Conservation (phyloP, 1,140 invertebrate genomes). For the Choristoneura fumiferana region DNA sequence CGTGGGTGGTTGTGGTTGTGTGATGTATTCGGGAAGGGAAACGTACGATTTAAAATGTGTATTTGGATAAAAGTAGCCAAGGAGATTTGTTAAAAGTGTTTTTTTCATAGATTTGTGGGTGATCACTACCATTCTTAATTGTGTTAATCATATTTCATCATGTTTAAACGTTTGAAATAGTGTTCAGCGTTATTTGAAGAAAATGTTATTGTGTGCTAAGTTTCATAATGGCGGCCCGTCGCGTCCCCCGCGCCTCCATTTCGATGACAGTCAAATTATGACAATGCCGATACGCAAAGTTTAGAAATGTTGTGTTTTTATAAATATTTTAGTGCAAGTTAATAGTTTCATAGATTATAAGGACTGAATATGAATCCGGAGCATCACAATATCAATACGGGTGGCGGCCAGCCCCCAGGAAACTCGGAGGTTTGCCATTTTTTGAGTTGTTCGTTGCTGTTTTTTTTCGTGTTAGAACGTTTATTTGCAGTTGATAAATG, state of each 20-base stretch:
- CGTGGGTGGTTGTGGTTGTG: slow-evolving; percentile 51
- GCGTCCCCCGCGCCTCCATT: slow-evolving; percentile 81
- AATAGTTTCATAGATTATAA: slow-evolving; percentile 31
- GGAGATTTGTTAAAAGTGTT: background rate
- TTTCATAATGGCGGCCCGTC: slow-evolving; percentile 82
- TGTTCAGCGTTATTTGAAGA: slow-evolving; percentile 24
- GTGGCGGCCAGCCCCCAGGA: slow-evolving; percentile 75
- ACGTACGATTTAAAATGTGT: slow-evolving; percentile 12
- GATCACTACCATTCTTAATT: background rate
- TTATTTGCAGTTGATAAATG: slow-evolving; percentile 39
- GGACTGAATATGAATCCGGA: slow-evolving; percentile 77
- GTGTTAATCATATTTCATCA: background rate
- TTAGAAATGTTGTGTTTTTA: slow-evolving; percentile 69
- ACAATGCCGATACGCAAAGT: slow-evolving; percentile 76
- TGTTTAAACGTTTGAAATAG: background rate
- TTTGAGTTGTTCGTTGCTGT: slow-evolving; percentile 43
- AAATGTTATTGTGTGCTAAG: slow-evolving; percentile 78
- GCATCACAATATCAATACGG: slow-evolving; percentile 77
- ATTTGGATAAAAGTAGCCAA: background rate
- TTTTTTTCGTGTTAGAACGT: slow-evolving; percentile 27
- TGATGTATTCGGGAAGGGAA: slow-evolving; percentile 19
- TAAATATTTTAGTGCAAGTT: slow-evolving; percentile 60
- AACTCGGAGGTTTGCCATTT: slow-evolving; percentile 76
- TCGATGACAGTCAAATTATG: slow-evolving; percentile 80
- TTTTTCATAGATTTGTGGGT: background rate